A percentile compares a stretch with the other conserved stretches of the same genome.
Evolutionary conservation across 2,888 invertebrate genomes (phyloP).

Genomic region (Tenthredo notha): DNA sequence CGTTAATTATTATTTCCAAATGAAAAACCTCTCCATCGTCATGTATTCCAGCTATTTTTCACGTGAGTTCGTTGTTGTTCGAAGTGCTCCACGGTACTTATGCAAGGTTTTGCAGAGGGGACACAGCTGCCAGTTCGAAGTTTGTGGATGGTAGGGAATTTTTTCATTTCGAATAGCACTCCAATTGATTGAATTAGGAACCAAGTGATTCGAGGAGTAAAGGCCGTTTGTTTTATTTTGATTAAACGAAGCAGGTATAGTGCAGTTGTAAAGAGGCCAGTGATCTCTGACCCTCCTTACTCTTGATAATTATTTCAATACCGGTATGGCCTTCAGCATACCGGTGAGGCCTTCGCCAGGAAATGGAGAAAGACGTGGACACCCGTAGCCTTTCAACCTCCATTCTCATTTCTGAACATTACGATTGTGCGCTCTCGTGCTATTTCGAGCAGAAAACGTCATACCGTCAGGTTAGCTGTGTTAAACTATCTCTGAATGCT

Average conservation of each 20-base stretch:
- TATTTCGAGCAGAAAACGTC: constrained; percentile 37
- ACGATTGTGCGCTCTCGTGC: constrained; percentile 2
- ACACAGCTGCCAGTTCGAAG: constrained; percentile 1
- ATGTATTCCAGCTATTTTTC: not conserved
- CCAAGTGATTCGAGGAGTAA: constrained; percentile 12
- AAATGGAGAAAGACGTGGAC: constrained; percentile 15
- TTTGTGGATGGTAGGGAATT: not conserved
- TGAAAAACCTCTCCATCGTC: constrained; percentile 4
- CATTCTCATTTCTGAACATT: not conserved
- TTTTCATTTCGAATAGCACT: constrained; percentile 40
- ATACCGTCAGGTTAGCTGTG: not conserved
- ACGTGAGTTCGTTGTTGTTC: constrained; percentile 17
- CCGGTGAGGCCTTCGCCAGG: constrained; percentile 8
- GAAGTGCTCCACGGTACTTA: not conserved
- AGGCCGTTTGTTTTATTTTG: constrained; percentile 33
- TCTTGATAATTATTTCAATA: constrained; percentile 24
- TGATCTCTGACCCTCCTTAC: not conserved
- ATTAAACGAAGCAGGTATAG: constrained; percentile 28
- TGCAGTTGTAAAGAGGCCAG: constrained; percentile 18
- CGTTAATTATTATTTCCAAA: constrained; percentile 31
- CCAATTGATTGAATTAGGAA: constrained; percentile 47
- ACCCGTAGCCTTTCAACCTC: constrained; percentile 13
- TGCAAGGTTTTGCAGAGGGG: not conserved
- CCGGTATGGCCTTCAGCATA: constrained; percentile 1
- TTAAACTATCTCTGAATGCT: constrained; percentile 1